A percentile compares a stretch with the other conserved stretches of the same genome.
Conservation (phyloP, 1,140 invertebrate genomes). For the Periplaneta americana region DNA sequence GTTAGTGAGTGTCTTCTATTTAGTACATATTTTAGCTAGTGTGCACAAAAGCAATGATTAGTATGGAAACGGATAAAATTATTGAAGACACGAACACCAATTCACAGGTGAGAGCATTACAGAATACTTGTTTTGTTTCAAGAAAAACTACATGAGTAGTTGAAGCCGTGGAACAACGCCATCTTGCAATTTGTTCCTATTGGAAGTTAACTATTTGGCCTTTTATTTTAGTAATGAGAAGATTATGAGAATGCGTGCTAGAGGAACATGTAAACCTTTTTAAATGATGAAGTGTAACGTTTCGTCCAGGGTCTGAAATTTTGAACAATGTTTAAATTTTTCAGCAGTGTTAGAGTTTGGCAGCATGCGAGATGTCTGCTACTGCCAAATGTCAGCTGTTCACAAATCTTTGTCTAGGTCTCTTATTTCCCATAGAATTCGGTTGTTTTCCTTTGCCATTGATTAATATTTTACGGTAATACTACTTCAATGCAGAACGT, state of each 20-base stretch:
- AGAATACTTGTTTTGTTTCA: conserved; percentile 3
- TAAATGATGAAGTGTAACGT: no score
- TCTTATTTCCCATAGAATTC: no score
- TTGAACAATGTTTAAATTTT: no score
- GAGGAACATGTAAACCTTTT: no score
- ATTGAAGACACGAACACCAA: conserved; percentile 52
- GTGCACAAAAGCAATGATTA: conserved; percentile 42
- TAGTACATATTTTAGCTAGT: conserved; percentile 13
- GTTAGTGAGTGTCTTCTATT: conserved; percentile 17
- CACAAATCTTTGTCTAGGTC: no score
- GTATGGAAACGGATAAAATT: conserved; percentile 61
- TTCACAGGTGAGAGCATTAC: conserved; percentile 43
- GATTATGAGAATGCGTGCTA: background rate
- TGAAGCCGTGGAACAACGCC: background rate
- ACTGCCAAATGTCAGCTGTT: no score
- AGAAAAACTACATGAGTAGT: background rate
- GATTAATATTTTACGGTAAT: no score
- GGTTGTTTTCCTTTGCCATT: no score
- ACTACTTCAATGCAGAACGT: no score
- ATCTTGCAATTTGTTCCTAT: background rate
- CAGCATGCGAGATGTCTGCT: no score
- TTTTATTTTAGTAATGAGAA: background rate
- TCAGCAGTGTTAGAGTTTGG: no score
- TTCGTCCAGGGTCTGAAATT: no score
- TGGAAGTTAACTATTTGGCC: background rate